Conservation (phyloP, 2,888 invertebrate species). For the Anoncus sp. region DNA sequence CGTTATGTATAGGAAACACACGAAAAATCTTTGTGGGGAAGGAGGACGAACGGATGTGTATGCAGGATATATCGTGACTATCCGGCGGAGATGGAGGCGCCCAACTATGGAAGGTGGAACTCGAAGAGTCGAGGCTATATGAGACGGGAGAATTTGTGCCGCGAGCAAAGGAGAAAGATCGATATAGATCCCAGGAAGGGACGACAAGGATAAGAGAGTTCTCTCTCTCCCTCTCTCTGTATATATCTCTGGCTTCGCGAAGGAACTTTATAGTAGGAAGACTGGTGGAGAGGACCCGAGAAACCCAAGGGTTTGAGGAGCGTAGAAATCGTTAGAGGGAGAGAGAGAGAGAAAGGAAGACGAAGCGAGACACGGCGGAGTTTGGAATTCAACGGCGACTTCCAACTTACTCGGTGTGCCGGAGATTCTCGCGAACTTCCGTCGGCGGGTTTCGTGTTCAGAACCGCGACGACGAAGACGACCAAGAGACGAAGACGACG, state of each 20-base stretch:
- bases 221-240: slow-evolving; percentile 11
- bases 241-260: slow-evolving; percentile 60
- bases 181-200: slow-evolving; percentile 60
- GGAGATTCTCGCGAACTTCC: slow-evolving; percentile 60
- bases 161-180: slow-evolving; percentile 58
- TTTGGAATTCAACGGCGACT: slow-evolving; percentile 63
- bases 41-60: slow-evolving; percentile 46
- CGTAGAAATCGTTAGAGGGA: slow-evolving; percentile 27
- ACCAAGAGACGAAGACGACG: slow-evolving; percentile 25
- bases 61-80: slow-evolving; percentile 45
- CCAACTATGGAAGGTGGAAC: slow-evolving; percentile 36
- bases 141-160: slow-evolving; percentile 48
- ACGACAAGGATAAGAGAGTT: slow-evolving; percentile 36
- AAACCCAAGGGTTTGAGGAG: slow-evolving; percentile 53
- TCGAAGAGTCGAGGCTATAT: slow-evolving; percentile 48
- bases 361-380: slow-evolving; percentile 53
- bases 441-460: slow-evolving; percentile 59
- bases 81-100: slow-evolving; percentile 39
- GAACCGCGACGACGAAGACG: slow-evolving; percentile 56
- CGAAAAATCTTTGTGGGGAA: slow-evolving; percentile 12
- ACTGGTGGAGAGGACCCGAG: slow-evolving; percentile 56
- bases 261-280: slow-evolving; percentile 65
- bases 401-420: slow-evolving; percentile 58
- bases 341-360: slow-evolving; percentile 35
- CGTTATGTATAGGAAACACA: slow-evolving; percentile 21